Base-by-base conservation (phyloP, 1,140 invertebrate species). In the Magallana ariakensis region DNA sequence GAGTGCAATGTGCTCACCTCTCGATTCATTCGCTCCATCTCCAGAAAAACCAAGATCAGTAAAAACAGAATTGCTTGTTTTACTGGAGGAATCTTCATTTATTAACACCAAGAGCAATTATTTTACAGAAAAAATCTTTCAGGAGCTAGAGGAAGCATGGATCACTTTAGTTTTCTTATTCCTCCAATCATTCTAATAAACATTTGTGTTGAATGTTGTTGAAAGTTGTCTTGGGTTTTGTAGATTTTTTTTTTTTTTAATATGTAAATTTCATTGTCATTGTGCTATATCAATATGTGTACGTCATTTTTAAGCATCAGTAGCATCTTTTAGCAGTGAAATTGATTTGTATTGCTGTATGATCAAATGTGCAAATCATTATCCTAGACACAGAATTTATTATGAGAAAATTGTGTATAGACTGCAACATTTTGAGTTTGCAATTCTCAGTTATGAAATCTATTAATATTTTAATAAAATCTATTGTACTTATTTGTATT, bases 1-100 rank as follows among this genome's bases (percentile, higher is more conserved):
- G 66, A 75, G 66, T 75, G 66, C 66, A 75, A 75, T 75, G 66
- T 75, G 66, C 66, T 75, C 66, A 75, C 33, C 33, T 75, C 22
- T 26, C 66, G 33, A 13, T 75, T 26, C 66, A 75, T 75, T 26
- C 33, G 22, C 4, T 75, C 22, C 66, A 75, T 75, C 33, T n/a
- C 22, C 26, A 13, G 13, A 13, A 26, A 26, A 75, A 4, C 66
- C 22, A 26, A 75, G 66, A 46, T 5, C 33, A 46, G 33, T 46
- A 46, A 46, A n/a, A 46, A 46, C 33, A 46, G 5, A 46, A 46
- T 5, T 46, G 33, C 33, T 46, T 46, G 33, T 46, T 46, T 5
- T 46, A 46, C 33, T 46, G 33, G 33, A 46, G 5, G 5, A 46
- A 46, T 46, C 33, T 46, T 46, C 33, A 46, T n/a, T n/a, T n/a